These are phyloP conservation scores for Rhinopomastus cyanomelas DNA, from an alignment of 2,113 vertebrate genomes.

Conservation along the genomic window DNA sequence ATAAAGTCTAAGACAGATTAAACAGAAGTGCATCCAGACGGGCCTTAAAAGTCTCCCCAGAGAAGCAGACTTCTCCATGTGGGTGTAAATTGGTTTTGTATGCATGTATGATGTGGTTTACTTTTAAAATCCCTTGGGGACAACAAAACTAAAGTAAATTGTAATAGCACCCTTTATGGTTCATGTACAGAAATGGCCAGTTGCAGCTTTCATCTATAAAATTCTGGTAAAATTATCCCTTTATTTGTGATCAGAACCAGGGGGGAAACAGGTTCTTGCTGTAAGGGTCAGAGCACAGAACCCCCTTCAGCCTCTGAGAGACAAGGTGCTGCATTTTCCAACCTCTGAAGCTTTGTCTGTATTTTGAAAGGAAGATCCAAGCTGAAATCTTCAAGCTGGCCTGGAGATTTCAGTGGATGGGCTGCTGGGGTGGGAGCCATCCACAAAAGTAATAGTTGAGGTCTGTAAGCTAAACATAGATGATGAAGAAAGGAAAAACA, in stretches of 20 bases:
- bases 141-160: background rate
- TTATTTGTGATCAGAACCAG: background rate
- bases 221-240: background rate
- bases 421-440: background rate
- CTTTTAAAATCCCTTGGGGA: background rate
- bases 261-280: background rate
- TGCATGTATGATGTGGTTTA: background rate
- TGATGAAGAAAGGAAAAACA: background rate
- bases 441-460: background rate
- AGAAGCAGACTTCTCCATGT: too few species aligned
- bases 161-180: background rate
- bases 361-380: background rate
- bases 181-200: background rate
- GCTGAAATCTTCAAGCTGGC: background rate
- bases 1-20: too few species aligned
- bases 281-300: background rate
- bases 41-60: too few species aligned
- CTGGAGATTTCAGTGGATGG: background rate
- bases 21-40: too few species aligned
- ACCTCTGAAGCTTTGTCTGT: background rate
- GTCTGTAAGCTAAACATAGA: background rate
- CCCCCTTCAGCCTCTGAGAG: background rate
- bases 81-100: background rate
- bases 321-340: background rate
- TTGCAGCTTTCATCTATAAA: background rate